Evolutionary conservation across 2,113 vertebrate species (phyloP).

Genomic region (Poecilia latipinna): DNA sequence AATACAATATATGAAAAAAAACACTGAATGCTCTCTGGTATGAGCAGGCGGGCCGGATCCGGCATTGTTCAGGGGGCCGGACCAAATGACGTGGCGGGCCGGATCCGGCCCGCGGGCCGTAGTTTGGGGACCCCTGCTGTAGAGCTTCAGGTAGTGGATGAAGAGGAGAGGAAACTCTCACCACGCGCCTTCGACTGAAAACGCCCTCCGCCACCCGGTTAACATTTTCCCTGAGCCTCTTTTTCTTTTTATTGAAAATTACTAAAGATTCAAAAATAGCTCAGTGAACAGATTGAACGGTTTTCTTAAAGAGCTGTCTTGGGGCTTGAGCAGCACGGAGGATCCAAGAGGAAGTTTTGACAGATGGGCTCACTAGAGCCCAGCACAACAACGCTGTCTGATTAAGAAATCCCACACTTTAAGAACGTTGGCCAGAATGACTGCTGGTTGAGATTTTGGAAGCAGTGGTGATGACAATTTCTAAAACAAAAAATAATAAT

Average conservation of each 20-base stretch:
- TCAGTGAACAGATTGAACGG: conserved; percentile 65
- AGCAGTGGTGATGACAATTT: conserved; percentile 16
- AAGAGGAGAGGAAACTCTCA: neutral
- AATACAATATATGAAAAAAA: too few species aligned
- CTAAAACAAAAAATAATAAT: neutral
- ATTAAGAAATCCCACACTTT: conserved; percentile 49
- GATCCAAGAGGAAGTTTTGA: conserved; percentile 64
- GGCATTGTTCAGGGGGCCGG: too few species aligned
- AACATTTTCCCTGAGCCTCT: neutral
- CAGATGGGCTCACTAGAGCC: conserved; percentile 71
- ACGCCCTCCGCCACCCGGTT: conserved; percentile 3
- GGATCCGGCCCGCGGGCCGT: too few species aligned
- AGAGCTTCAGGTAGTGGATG: conserved; percentile 22
- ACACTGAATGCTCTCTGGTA: too few species aligned
- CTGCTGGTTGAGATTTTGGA: conserved; percentile 26
- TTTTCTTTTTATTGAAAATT: conserved; percentile 18
- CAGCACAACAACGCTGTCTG: conserved; percentile 45
- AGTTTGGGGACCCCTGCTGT: too few species aligned
- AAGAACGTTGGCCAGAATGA: conserved; percentile 29
- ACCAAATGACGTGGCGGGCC: too few species aligned
- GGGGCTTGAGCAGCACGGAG: conserved; percentile 49
- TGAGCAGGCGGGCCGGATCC: too few species aligned
- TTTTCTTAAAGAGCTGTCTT: conserved; percentile 67
- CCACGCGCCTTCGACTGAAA: conserved; percentile 4
- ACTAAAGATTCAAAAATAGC: conserved; percentile 57